Evolutionary conservation across 2,113 vertebrate genomes (phyloP).

Genomic region (Callospermophilus lateralis): DNA sequence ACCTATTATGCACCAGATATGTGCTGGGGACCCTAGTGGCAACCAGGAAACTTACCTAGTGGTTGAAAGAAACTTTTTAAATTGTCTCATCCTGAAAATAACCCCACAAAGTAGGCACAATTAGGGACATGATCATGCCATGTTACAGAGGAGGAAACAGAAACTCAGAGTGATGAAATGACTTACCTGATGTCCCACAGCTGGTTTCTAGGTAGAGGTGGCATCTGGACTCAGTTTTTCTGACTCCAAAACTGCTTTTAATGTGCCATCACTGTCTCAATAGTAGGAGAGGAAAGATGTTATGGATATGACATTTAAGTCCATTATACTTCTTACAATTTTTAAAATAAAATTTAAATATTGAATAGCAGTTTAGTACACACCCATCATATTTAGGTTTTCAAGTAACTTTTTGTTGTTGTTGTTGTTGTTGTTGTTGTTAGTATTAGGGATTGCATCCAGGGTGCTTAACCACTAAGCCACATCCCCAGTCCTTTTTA

Average conservation of each 20-base stretch:
- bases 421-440: no score
- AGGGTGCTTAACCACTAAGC: no score
- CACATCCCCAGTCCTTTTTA: no score
- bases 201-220: not conserved
- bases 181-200: not conserved
- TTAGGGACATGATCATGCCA: not conserved
- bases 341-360: slow-evolving; percentile 2
- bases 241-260: not conserved
- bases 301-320: not conserved
- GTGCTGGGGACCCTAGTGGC: not conserved
- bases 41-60: not conserved
- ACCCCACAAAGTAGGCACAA: not conserved
- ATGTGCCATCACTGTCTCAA: not conserved
- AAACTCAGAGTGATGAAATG: not conserved
- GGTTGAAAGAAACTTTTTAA: not conserved
- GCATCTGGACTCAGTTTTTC: not conserved
- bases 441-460: no score
- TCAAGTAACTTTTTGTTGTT: not conserved
- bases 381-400: not conserved
- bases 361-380: not conserved
- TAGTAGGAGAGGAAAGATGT: not conserved
- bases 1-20: not conserved
- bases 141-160: not conserved
- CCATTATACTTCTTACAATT: not conserved
- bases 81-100: not conserved